These are phyloP conservation scores for Hipparchia semele DNA, from an alignment of 2,888 invertebrate genomes.

Conservation along the genomic window DNA sequence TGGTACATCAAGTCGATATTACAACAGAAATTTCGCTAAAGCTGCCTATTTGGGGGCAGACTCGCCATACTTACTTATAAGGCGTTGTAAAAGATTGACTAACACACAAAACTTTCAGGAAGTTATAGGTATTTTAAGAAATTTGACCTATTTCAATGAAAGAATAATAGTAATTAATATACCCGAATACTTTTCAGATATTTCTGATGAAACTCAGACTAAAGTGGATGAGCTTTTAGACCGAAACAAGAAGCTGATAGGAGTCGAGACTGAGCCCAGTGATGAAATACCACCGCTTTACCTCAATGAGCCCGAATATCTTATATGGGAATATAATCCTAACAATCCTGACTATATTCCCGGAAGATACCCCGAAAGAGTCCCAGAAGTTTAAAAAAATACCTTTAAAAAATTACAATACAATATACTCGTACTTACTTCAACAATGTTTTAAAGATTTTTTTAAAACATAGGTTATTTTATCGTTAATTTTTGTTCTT, in stretches of 20 bases:
- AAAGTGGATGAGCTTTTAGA: slow-evolving; percentile 72
- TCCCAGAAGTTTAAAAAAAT: slow-evolving; percentile 62
- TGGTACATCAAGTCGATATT: no score
- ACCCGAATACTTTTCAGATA: slow-evolving; percentile 52
- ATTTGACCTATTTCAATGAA: neutral
- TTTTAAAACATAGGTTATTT: neutral
- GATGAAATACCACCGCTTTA: slow-evolving; percentile 76
- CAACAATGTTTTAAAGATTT: no score
- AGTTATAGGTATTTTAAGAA: no score
- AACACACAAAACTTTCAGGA: neutral
- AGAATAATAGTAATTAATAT: neutral
- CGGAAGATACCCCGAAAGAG: slow-evolving; percentile 67
- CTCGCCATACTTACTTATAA: no score
- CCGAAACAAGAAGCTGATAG: slow-evolving; percentile 69
- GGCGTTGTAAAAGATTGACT: neutral
- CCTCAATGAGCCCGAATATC: slow-evolving; percentile 76
- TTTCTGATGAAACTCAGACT: slow-evolving; percentile 70
- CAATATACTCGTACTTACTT: no score
- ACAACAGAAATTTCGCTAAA: no score
- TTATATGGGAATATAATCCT: slow-evolving; percentile 79
- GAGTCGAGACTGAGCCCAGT: slow-evolving; percentile 66
- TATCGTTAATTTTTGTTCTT: neutral
- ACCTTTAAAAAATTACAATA: neutral
- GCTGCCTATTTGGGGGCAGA: no score
- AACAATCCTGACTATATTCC: slow-evolving; percentile 73